Conservation (phyloP, 2,888 invertebrate species). For the Nemoura dubitans region DNA sequence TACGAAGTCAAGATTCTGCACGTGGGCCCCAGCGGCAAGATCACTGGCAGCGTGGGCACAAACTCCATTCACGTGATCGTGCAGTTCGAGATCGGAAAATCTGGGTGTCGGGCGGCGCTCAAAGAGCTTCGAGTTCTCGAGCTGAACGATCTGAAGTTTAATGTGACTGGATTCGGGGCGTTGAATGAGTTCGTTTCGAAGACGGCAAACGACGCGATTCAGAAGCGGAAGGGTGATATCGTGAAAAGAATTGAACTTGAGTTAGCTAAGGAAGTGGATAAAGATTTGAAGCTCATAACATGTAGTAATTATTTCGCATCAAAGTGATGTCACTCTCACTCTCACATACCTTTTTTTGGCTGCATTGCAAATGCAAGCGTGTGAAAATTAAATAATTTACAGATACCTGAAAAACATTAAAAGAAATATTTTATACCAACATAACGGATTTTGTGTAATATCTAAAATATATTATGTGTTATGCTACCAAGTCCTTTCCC, state of each 20-base stretch:
- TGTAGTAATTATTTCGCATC: neutral
- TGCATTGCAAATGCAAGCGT: too few relatives aligned
- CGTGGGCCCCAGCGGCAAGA: neutral
- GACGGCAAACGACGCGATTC: neutral
- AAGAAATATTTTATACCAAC: too few relatives aligned
- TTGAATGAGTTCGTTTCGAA: conserved; percentile 12
- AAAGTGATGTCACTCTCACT: neutral
- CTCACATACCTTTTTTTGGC: too few relatives aligned
- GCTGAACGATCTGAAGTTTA: conserved; percentile 31
- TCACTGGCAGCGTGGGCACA: neutral
- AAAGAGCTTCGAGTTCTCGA: conserved; percentile 32
- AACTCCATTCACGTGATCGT: conserved; percentile 34
- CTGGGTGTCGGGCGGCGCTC: conserved; percentile 16
- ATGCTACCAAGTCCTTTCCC: too few relatives aligned
- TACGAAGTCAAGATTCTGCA: conserved; percentile 24
- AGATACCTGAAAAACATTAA: too few relatives aligned
- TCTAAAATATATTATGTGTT: too few relatives aligned
- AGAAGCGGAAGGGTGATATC: neutral
- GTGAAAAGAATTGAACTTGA: conserved; percentile 9
- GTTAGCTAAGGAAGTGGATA: neutral
- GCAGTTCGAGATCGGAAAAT: neutral
- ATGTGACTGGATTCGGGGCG: conserved; percentile 32
- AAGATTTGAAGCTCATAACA: neutral
- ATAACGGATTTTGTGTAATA: too few relatives aligned
- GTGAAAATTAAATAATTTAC: too few relatives aligned